Evolutionary conservation across 2,888 invertebrate genomes (phyloP), one percentile per base, ranked within the genome.

Genomic region (Anagyrus pseudococci): DNA sequence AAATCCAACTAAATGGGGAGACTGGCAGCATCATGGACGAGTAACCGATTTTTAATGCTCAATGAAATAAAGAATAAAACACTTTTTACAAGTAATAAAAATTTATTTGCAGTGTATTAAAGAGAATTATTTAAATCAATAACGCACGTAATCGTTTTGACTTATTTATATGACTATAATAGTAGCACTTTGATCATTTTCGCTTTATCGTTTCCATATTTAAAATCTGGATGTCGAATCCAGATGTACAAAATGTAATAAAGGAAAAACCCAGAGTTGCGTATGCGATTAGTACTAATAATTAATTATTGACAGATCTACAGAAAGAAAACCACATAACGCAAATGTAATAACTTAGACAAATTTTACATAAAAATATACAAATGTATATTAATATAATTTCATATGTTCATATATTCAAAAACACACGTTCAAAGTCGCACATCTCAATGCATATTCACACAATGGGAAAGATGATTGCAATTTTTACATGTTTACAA

Each of bases 1-100:
- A 49, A 71, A 78, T 53, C 77, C 77, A 56, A 78, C 76, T 8
- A 77, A 77, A 67, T 78, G 76, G 75, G 78, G 78, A 49, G 77
- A 78, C 54, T 77, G 77, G 77, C 78, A 78, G 49, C 65, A 71
- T 53, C 70, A 72, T 53, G 77, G 78, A 10, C 71, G 78, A 53
- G 77, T 78, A 40, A 76, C 67, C 50, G 77, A 77, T 58, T 78
- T 78, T 64, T 78, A 40, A 77, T 15, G 23, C 25, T 10, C 10
- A 10, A 29, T 29, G 29, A 10, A 29, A 29, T 29, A 29, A 43
- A 43, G 17, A 50, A 8, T 20, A 61, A 55, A 40, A 33, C 57
- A 29, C 17, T 29, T 19, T 29, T 23, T 62, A 52, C 26, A 46
- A n/a, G 22, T 58, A 26, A 62, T 64, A 65, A 66, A 66, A 66